Evolutionary conservation across 2,797 vertebrate species (phyloP).

Genomic region (Pitangus sulphuratus): DNA sequence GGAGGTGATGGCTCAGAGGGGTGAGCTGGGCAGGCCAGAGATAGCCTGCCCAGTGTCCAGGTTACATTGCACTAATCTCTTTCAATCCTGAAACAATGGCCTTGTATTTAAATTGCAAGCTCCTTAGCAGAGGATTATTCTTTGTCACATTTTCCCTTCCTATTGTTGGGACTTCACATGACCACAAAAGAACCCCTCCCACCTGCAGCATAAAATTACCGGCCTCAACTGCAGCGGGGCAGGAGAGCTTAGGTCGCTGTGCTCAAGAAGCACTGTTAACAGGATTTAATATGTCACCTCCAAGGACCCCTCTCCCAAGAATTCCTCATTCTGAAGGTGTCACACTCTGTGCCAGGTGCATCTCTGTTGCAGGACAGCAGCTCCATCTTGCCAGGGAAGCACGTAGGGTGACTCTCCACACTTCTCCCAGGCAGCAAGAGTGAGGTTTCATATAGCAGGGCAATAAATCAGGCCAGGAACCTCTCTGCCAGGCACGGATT

Average conservation of each 20-base stretch:
- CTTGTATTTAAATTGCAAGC: conserved; percentile 26
- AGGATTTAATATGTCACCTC: not conserved
- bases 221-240: not conserved
- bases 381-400: not conserved
- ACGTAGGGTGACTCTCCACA: fast-evolving
- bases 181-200: not conserved
- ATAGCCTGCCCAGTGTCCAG: not conserved
- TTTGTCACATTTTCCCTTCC: not conserved
- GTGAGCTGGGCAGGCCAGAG: not conserved
- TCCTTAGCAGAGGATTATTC: conserved; percentile 35
- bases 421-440: not conserved
- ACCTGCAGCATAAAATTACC: not conserved
- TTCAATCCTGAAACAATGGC: conserved; percentile 28
- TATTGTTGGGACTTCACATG: not conserved
- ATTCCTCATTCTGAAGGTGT: fast-evolving
- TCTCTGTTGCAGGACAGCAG: not conserved
- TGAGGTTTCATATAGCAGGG: not conserved
- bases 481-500: not conserved
- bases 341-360: not conserved
- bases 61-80: not conserved
- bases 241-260: not conserved
- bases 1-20: not conserved
- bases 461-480: not conserved
- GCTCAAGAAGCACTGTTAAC: not conserved
- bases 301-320: not conserved